Evolutionary conservation across 1,140 invertebrate genomes (phyloP).

Genomic region (Platyura marginata): DNA sequence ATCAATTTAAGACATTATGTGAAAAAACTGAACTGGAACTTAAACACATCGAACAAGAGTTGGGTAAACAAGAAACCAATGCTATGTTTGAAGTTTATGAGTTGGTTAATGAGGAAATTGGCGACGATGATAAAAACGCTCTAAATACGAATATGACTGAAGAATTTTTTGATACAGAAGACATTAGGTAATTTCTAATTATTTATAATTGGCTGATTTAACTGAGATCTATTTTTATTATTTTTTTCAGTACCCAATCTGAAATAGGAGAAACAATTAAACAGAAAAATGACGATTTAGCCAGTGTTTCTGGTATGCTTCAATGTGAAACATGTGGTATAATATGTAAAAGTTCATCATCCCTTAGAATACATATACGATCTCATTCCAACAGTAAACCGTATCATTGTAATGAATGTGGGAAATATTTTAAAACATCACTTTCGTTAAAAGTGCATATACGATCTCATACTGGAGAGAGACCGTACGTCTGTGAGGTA

Average conservation of each 20-base stretch:
- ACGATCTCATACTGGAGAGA: not conserved
- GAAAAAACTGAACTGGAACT: conserved; percentile 7
- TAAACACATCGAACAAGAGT: not conserved
- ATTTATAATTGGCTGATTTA: not conserved
- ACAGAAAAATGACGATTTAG: not conserved
- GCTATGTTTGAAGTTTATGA: not conserved
- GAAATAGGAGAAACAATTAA: not conserved
- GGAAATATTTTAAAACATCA: not conserved
- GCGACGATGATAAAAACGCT: not conserved
- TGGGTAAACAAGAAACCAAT: not conserved
- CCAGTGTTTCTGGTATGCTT: not conserved
- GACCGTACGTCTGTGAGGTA: not conserved
- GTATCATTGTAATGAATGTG: not conserved
- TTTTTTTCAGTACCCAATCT: not conserved
- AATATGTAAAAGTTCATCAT: not conserved
- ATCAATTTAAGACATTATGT: conserved; percentile 11
- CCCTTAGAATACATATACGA: not conserved
- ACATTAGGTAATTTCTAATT: no score
- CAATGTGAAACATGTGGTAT: not conserved
- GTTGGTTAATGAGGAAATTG: not conserved
- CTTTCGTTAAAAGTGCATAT: not conserved
- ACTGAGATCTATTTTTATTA: not conserved
- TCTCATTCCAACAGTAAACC: not conserved
- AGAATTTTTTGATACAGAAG: not conserved
- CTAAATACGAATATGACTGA: not conserved